Evolutionary conservation across 1,140 invertebrate genomes (phyloP), one percentile per base, ranked within the genome.

Genomic region (Acromyrmex charruanus): DNA sequence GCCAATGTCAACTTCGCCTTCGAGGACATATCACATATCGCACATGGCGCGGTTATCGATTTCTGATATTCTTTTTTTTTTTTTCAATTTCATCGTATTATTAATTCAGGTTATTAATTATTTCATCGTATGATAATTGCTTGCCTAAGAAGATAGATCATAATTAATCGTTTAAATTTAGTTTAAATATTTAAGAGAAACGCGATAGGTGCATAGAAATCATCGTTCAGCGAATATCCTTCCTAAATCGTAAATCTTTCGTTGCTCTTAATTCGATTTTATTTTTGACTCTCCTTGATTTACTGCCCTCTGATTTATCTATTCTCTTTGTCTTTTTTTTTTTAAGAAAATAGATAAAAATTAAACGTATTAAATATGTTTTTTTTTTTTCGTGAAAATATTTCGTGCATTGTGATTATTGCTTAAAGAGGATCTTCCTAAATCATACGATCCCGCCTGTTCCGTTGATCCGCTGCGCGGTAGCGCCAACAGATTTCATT

Each of bases 401-500:
- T 21, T 18, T 39, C 77, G 63, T 79, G 88, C 65, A 85, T 49
- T 25, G 74, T 86, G 89, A 90, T 89, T 85, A 89, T 87, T 68
- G 68, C 25, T 49, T 55, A 68, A 55, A 72, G 66, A 53, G 68
- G 63, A 79, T 85, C 21, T 53, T 86, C 55, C 55, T 89, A 89
- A 89, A 89, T 89, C 77, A 87, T n/a, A 25, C 59, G n/a, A 55
- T 58, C 65, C 61, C 39, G 18, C 5, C 6, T 44, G 12, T 61
- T 35, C 63, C 75, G 88, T 28, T 53, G 59, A 39, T 80, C 39
- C 55, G 66, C 49, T 77, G 66, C 61, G 51, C 31, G 28, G 4
- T 25, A 69, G 63, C 44, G 31, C 55, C 61, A 81, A 65, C 88
- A 86, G 89, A 91, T 91, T 90, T 91, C 82, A 77, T 88, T 85